These are phyloP conservation scores for Pristiophorus japonicus DNA, from an alignment of 2,113 vertebrate genomes.

Conservation along the genomic window DNA sequence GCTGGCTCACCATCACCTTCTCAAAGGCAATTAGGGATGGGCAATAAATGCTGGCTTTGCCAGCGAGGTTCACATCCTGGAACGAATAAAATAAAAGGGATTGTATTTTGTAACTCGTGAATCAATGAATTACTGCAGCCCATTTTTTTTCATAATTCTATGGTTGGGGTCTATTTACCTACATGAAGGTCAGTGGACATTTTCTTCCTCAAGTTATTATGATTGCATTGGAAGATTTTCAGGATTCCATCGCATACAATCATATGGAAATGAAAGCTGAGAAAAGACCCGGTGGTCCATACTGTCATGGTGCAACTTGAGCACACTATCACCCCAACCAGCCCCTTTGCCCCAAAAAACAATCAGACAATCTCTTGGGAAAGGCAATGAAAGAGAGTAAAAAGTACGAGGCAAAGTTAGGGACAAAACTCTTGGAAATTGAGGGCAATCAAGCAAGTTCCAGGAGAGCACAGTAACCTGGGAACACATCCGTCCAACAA, in stretches of 20 bases:
- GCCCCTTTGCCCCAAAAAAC: no score
- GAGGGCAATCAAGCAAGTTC: background rate
- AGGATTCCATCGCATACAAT: no score
- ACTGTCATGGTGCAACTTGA: no score
- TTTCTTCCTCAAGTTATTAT: no score
- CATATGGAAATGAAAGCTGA: no score
- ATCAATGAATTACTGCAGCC: background rate
- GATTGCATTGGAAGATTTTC: no score
- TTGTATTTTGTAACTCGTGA: background rate
- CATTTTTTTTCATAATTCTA: background rate
- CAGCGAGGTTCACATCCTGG: no score
- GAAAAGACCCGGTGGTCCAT: no score
- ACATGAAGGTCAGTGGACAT: background rate
- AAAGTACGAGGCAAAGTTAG: background rate
- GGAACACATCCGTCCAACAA: background rate
- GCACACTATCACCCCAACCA: no score
- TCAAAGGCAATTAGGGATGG: no score
- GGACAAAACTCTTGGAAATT: background rate
- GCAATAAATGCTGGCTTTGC: no score
- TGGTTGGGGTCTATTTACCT: background rate
- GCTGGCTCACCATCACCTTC: no score
- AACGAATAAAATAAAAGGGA: background rate
- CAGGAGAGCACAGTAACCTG: background rate
- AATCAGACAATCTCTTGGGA: background rate
- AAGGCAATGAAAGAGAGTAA: background rate